These are phyloP conservation scores for Campoplex capitator DNA, from an alignment of 2,888 invertebrate genomes.

Conservation along the genomic window DNA sequence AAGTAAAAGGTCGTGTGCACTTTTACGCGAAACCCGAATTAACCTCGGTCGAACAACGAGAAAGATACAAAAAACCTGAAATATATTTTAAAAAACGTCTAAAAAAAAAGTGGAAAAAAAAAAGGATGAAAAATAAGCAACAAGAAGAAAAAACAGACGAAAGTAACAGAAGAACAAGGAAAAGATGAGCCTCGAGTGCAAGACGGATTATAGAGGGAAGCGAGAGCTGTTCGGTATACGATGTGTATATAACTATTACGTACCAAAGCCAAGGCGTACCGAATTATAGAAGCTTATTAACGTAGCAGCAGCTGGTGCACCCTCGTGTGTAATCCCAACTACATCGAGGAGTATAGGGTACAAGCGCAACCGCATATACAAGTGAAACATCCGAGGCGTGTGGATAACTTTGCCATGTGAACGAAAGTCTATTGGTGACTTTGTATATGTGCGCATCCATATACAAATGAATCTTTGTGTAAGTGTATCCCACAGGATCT, in stretches of 20 bases:
- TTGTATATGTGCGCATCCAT: not conserved
- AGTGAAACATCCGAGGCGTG: constrained; percentile 33
- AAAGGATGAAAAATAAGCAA: constrained; percentile 30
- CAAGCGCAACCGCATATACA: constrained; percentile 64
- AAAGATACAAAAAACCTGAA: constrained; percentile 15
- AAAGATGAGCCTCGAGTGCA: constrained; percentile 11
- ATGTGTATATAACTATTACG: constrained; percentile 63
- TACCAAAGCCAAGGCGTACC: constrained; percentile 62
- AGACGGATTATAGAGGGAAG: constrained; percentile 26
- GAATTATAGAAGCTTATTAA: constrained; percentile 79
- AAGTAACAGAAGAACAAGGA: not conserved
- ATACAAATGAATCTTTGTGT: not conserved
- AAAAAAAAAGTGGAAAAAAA: constrained; percentile 63
- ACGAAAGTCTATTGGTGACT: constrained; percentile 15
- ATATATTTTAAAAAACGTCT: not conserved
- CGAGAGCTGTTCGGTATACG: not conserved
- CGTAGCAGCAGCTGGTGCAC: constrained; percentile 77
- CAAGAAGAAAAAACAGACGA: constrained; percentile 48
- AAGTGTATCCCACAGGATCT: constrained; percentile 9
- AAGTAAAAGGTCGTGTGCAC: constrained; percentile 6
- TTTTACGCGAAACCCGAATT: constrained; percentile 42
- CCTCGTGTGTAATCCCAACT: constrained; percentile 74
- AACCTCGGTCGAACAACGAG: constrained; percentile 57
- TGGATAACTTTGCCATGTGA: constrained; percentile 19
- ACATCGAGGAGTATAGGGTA: constrained; percentile 65